phyloP scores from a whole-genome alignment of 2,797 vertebrate genomes.

The Urocyon cinereoargenteus region DNA sequence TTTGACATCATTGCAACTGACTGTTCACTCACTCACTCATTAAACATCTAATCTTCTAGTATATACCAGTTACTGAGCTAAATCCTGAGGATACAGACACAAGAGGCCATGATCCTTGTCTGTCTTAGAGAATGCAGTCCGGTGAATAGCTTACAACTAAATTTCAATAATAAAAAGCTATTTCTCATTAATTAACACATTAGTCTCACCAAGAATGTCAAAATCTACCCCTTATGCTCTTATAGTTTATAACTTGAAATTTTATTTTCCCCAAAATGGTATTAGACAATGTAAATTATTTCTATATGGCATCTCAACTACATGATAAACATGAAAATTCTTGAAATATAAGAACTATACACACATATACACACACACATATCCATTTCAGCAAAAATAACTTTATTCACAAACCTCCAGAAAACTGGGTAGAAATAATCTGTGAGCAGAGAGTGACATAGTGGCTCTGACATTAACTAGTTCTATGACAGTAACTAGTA shows the following conservation, averaged over 20 bases:
- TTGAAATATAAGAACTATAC: slow-evolving; percentile 4
- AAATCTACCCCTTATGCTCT: not conserved
- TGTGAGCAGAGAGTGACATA: not conserved
- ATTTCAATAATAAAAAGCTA: not conserved
- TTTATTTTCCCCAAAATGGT: slow-evolving; percentile 49
- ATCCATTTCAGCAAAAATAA: not conserved
- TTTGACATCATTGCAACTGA: not conserved
- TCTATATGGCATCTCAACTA: not conserved
- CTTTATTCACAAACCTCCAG: not conserved
- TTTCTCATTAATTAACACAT: not conserved
- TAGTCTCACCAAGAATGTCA: not conserved
- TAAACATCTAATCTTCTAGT: not conserved
- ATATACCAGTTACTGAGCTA: not conserved
- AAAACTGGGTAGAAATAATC: not conserved
- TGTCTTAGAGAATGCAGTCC: not conserved
- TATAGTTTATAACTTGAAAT: not conserved
- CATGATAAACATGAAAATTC: not conserved
- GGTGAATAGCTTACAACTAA: not conserved
- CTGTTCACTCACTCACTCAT: not conserved
- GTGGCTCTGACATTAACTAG: not conserved
- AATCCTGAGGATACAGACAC: not conserved
- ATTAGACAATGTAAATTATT: not conserved
- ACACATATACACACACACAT: not conserved
- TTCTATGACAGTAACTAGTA: not conserved
- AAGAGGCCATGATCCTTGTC: not conserved